Conservation (phyloP, 2,888 invertebrate species). For the Sinhomidia bicolor region DNA sequence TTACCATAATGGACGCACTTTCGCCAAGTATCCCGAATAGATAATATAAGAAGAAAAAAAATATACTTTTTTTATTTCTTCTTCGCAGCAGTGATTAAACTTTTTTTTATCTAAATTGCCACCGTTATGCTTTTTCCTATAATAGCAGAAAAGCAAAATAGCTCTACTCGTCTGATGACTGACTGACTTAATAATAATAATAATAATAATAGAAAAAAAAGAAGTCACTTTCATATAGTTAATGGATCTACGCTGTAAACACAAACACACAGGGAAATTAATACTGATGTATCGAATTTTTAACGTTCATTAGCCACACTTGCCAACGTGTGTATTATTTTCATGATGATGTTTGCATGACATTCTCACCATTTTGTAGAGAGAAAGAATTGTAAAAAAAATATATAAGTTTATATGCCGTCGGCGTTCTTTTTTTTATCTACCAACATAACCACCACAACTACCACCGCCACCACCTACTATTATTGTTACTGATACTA, state of each 20-base stretch:
- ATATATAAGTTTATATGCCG: neutral
- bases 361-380: conserved; percentile 6
- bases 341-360: conserved; percentile 16
- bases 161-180: neutral
- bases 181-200: too few relatives aligned
- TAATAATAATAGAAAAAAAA: too few relatives aligned
- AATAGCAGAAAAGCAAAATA: neutral
- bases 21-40: conserved; percentile 24
- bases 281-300: conserved; percentile 50
- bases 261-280: conserved; percentile 55
- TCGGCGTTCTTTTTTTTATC: neutral
- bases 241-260: conserved; percentile 35
- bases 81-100: conserved; percentile 30
- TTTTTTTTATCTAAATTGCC: conserved; percentile 57
- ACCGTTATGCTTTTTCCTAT: conserved; percentile 15
- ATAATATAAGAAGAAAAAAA: neutral
- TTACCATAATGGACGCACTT: neutral
- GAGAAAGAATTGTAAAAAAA: neutral
- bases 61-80: too few relatives aligned
- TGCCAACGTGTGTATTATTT: conserved; percentile 19
- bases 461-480: neutral
- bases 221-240: conserved; percentile 40
- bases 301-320: conserved; percentile 49
- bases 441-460: neutral
- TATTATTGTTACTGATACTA: neutral